Evolutionary conservation across 2,797 vertebrate species (phyloP).

Genomic region (Craterocephalus amniculus): DNA sequence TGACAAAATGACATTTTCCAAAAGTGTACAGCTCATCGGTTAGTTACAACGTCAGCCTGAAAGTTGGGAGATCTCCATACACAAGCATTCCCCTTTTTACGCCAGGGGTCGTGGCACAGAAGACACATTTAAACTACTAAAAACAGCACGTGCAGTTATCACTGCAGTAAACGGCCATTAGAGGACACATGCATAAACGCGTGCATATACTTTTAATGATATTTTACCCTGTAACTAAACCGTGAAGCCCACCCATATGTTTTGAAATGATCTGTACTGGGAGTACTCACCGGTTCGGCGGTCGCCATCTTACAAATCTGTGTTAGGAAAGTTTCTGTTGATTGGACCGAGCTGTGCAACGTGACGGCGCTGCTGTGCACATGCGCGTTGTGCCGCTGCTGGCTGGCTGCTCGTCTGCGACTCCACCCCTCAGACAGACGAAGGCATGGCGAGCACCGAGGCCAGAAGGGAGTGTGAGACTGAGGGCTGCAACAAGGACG

Average conservation of each 20-base stretch:
- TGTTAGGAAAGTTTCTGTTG: slow-evolving; percentile 77
- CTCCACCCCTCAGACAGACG: slow-evolving; percentile 66
- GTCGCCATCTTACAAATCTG: slow-evolving; percentile 96
- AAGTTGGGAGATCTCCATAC: slow-evolving; percentile 62
- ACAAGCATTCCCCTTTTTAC: slow-evolving; percentile 44
- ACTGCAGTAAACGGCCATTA: accelerated
- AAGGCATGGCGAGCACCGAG: slow-evolving; percentile 89
- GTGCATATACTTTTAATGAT: not conserved
- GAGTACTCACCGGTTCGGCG: slow-evolving; percentile 96
- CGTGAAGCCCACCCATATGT: slow-evolving; percentile 29
- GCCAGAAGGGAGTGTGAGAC: slow-evolving; percentile 93
- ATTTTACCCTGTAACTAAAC: not conserved
- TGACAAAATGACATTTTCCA: not conserved
- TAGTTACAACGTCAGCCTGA: slow-evolving; percentile 64
- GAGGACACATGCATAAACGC: accelerated
- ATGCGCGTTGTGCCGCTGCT: slow-evolving; percentile 19
- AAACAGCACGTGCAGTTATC: slow-evolving; percentile 2
- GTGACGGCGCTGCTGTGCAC: slow-evolving; percentile 61
- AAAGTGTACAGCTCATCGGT: slow-evolving; percentile 40
- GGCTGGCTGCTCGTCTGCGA: slow-evolving; percentile 34
- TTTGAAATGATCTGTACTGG: slow-evolving; percentile 47
- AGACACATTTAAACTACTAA: slow-evolving; percentile 32
- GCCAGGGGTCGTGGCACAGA: slow-evolving; percentile 59
- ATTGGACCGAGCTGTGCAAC: slow-evolving; percentile 80
- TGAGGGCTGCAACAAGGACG: slow-evolving; percentile 90